A percentile compares a stretch with the other conserved stretches of the same genome.
Evolutionary conservation across 53 echinoderm and acorn worm species (phyloP).

Genomic region (Echinarachnius parma): DNA sequence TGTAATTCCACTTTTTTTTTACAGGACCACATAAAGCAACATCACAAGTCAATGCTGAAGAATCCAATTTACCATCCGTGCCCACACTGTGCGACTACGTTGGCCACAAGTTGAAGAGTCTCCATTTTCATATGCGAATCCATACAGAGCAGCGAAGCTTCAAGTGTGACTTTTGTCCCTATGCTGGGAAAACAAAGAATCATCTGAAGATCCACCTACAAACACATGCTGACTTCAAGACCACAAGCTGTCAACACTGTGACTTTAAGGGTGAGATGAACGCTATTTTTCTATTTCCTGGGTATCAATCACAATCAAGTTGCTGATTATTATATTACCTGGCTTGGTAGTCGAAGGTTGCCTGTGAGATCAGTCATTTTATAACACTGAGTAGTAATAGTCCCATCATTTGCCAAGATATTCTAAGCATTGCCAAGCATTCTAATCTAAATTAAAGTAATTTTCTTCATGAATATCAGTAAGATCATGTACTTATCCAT

Average conservation of each 20-base stretch:
- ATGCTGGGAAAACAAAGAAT: constrained; percentile 91
- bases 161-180: constrained; percentile 70
- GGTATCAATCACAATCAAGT: not conserved
- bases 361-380: no score
- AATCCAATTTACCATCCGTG: constrained; percentile 42
- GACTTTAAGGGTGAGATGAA: constrained; percentile 74
- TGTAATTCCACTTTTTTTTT: not conserved
- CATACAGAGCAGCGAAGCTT: constrained; percentile 81
- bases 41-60: constrained; percentile 63
- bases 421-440: no score
- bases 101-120: constrained; percentile 79
- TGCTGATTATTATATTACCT: no score
- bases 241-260: constrained; percentile 71
- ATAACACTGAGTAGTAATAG: no score
- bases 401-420: no score
- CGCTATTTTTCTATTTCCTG: not conserved
- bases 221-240: constrained; percentile 74
- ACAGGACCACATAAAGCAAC: constrained; percentile 82
- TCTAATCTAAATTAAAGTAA: no score
- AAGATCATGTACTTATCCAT: no score
- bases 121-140: constrained; percentile 83
- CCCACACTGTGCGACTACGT: constrained; percentile 71
- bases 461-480: no score
- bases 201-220: constrained; percentile 85
- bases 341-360: no score